Base-by-base conservation (phyloP, 2,888 invertebrate genomes). In the Euspilapteryx auroguttella region DNA sequence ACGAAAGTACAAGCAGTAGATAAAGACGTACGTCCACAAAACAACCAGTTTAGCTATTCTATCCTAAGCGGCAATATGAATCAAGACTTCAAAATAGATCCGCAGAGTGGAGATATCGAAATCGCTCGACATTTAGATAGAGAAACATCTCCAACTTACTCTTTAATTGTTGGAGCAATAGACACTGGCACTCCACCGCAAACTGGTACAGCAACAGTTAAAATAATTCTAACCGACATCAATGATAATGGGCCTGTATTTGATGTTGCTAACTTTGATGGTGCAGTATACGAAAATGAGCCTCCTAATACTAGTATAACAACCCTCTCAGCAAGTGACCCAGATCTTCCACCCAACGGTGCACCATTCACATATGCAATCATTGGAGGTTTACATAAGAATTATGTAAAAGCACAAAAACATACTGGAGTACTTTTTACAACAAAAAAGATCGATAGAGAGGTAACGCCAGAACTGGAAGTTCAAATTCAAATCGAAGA, bases 161-260 rank as follows among this genome's bases (percentile, higher is more conserved):
- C 83, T 33, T 52, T 95, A 28, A 83, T 86, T 12, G 73, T 95
- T 12, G 93, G 91, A 2, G 94, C 92, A 2, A 91, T 94, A 32
- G 94, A 94, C 47, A 90, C 87, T 4, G 94, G 94, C 1, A 56
- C 80, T 8, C 94, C 94, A 2, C 92, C 94, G 2, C 92, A 94
- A 68, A 94, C 94, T 25, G 95, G 94, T n/a, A 91, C 90, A 0
- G 81, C 93, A 1, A 83, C 84, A 1, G 88, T 96, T 0, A 85
- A 83, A 51, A 86, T 96, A 29, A 80, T 83, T 13, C 53, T 96
- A 1, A 79, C 82, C 6, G 95, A 96, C 55, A 81, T 94, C n/a
- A 96, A 96, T 50, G 95, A 96, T 49, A 95, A 95, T 51, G 92
- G 91, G 0, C 96, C 95, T 0, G 65, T 83, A 20, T 92, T 96